Percentiles rank a stretch among this genome's conserved stretches.
Conservation (phyloP, 2,797 vertebrate species). For the Phoxinus dragarum region DNA sequence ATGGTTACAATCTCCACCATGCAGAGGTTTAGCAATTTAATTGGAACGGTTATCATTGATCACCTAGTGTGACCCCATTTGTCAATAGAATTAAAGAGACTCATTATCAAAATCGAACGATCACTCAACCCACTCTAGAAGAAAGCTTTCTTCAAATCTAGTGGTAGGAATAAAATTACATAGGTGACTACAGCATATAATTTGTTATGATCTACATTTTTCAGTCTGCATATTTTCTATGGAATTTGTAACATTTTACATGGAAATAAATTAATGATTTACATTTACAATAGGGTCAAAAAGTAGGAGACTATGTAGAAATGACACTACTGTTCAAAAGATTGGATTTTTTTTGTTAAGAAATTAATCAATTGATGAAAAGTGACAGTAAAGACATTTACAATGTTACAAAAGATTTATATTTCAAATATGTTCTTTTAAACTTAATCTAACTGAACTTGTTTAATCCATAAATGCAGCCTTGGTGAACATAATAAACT, state of each 20-base stretch:
- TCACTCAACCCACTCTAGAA: slow-evolving; percentile 37
- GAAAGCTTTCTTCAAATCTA: slow-evolving; percentile 29
- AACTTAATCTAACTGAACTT: not conserved
- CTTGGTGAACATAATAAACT: too few species aligned
- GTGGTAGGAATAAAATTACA: not conserved
- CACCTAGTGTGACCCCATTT: slow-evolving; percentile 47
- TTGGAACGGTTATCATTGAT: slow-evolving; percentile 52
- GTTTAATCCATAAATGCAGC: too few species aligned
- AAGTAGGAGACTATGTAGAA: not conserved
- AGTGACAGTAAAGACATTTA: not conserved
- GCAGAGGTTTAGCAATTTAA: slow-evolving; percentile 54
- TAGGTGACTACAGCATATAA: not conserved
- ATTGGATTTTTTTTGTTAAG: not conserved
- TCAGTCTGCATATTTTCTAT: not conserved
- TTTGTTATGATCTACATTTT: not conserved
- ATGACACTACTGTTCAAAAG: not conserved
- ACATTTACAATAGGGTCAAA: not conserved
- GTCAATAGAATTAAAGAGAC: slow-evolving; percentile 56
- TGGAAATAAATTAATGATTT: not conserved
- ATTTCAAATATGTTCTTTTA: not conserved
- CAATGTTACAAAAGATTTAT: not conserved
- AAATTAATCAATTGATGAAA: not conserved
- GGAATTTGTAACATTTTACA: not conserved
- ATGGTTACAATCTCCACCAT: slow-evolving; percentile 53
- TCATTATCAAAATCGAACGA: slow-evolving; percentile 54